These are phyloP conservation scores for Amblyteles armatorius DNA, from an alignment of 2,888 invertebrate genomes.

Conservation along the genomic window DNA sequence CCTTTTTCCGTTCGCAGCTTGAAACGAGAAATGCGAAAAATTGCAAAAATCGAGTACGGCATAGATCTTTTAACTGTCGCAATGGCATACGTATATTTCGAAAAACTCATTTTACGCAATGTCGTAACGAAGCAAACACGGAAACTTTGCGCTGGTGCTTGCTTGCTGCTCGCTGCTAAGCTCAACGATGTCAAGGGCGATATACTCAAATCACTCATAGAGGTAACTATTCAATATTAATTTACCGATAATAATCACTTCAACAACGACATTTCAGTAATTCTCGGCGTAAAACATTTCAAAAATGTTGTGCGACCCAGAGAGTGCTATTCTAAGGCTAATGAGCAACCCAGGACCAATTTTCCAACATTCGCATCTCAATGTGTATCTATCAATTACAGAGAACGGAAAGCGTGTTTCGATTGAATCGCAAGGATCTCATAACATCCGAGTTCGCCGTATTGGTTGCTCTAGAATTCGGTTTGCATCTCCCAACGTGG, in stretches of 20 bases:
- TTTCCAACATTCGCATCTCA: background rate
- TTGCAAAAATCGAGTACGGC: slow-evolving; percentile 93
- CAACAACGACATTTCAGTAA: background rate
- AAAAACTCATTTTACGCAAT: slow-evolving; percentile 96
- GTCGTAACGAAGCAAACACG: slow-evolving; percentile 97
- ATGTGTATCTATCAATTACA: slow-evolving; percentile 81
- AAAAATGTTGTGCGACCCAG: background rate
- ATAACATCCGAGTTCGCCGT: slow-evolving; percentile 97
- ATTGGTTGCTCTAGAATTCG: slow-evolving; percentile 97
- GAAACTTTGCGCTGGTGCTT: slow-evolving; percentile 97
- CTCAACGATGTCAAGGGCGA: slow-evolving; percentile 98
- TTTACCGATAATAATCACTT: slow-evolving; percentile 5
- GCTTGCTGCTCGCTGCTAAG: slow-evolving; percentile 97
- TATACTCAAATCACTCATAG: slow-evolving; percentile 93
- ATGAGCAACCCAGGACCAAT: too few species aligned
- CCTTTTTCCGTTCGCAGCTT: slow-evolving; percentile 86
- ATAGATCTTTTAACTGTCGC: slow-evolving; percentile 96
- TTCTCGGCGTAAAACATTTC: background rate
- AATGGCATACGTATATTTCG: slow-evolving; percentile 99
- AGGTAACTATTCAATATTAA: slow-evolving; percentile 87
- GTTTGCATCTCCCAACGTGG: slow-evolving; percentile 95
- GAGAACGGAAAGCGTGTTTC: slow-evolving; percentile 96
- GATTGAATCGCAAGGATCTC: slow-evolving; percentile 95
- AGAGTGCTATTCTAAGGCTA: background rate
- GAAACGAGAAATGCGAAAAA: slow-evolving; percentile 97